Evolutionary conservation across 1,140 invertebrate species (phyloP), one percentile per base, ranked within the genome.

Genomic region (Wasmannia auropunctata): DNA sequence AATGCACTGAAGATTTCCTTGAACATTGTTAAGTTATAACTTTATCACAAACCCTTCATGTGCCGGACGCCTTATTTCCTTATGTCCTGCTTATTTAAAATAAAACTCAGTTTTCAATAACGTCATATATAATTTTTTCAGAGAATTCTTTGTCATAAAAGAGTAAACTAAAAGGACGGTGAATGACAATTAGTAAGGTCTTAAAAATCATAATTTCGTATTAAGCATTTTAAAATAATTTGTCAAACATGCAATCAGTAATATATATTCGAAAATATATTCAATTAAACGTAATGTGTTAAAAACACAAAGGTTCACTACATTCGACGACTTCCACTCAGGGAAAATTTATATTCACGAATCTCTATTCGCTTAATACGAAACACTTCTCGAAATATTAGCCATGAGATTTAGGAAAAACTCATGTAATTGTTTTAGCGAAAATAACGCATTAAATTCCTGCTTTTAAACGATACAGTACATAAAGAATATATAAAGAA

Each of bases 31-130:
- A 74, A 74, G 7, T n/a, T 34, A 22, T 6, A 72, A 34, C 4
- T 51, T 72, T 34, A 2, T 51, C 4, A 54, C 14, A 46, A 46
- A 46, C 4, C 3, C n/a, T n/a, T n/a, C n/a, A n/a, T n/a, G n/a
- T n/a, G n/a, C n/a, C n/a, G n/a, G n/a, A n/a, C n/a, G n/a, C n/a
- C n/a, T n/a, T n/a, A n/a, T n/a, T n/a, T n/a, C n/a, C n/a, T n/a
- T n/a, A n/a, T n/a, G 16, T 46, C 3, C 43, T 46, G 14, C 14
- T 4, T 16, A 46, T 19, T 54, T 74, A 31, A 37, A 62, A 62
- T 31, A 40, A 62, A 76, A 76, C 25, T 76, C 7, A 4, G 8
- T 62, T 76, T 62, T 28, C n/a, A 56, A 74, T 22, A 74, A 56
- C 0, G 0, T 16, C 7, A 14, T 56, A 76, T 19, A 28, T 34